These are phyloP conservation scores for Apogon hyalosoma DNA, from an alignment of 2,797 vertebrate species.

Conservation along the genomic window DNA sequence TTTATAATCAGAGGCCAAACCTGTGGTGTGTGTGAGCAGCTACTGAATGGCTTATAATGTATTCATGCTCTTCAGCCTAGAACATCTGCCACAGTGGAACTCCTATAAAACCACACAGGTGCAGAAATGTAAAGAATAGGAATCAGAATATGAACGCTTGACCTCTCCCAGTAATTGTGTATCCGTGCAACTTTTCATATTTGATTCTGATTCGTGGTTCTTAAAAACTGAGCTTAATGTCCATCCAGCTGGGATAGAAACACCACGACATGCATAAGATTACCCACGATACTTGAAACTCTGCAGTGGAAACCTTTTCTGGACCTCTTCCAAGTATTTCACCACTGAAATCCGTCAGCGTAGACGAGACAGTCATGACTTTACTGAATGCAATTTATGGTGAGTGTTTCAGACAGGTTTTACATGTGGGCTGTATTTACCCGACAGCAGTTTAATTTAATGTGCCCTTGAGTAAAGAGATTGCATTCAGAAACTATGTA, in stretches of 20 bases:
- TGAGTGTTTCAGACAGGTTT: conserved; percentile 33
- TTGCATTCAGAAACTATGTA: neutral
- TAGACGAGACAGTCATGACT: conserved; percentile 8
- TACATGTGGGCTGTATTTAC: conserved; percentile 13
- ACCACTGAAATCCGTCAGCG: neutral
- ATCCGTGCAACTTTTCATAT: too few species aligned
- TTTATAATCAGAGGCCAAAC: too few species aligned
- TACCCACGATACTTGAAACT: neutral
- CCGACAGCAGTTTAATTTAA: conserved; percentile 12
- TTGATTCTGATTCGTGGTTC: too few species aligned
- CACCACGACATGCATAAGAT: neutral
- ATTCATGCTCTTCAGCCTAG: too few species aligned
- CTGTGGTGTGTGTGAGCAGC: too few species aligned
- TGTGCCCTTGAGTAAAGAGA: conserved; percentile 15
- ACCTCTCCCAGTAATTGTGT: too few species aligned
- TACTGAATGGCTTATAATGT: too few species aligned
- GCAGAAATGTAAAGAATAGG: too few species aligned
- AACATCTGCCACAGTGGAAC: too few species aligned
- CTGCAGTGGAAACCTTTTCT: neutral
- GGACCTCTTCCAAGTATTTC: conserved; percentile 26
- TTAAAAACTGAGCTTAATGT: too few species aligned
- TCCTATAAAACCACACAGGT: too few species aligned
- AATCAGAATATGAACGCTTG: too few species aligned
- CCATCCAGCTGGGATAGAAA: neutral
- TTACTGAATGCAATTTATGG: conserved; percentile 11